Percentiles rank a stretch among this genome's conserved stretches.
These are phyloP conservation scores for Carterocephalus palaemon DNA, from an alignment of 2,888 invertebrate genomes.

Conservation along the genomic window DNA sequence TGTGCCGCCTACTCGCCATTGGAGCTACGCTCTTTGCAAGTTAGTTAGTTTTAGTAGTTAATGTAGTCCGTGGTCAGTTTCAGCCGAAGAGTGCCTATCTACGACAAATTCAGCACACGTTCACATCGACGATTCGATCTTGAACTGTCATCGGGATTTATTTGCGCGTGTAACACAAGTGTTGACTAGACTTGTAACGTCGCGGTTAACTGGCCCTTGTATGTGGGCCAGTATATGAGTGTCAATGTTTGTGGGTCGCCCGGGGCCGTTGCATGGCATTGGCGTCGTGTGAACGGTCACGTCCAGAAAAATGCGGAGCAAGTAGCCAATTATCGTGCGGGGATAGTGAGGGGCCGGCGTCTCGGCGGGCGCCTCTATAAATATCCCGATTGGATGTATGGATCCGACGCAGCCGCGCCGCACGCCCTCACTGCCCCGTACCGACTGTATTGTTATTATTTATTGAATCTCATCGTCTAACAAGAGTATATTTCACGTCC, in stretches of 20 bases:
- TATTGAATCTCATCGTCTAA: too few relatives aligned
- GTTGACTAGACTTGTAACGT: constrained; percentile 26
- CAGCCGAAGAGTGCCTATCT: not conserved
- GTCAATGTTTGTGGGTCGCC: constrained; percentile 73
- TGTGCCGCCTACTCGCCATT: not conserved
- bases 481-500: too few relatives aligned
- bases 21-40: constrained; percentile 6
- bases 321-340: constrained; percentile 73
- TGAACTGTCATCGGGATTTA: constrained; percentile 42
- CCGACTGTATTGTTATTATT: too few relatives aligned
- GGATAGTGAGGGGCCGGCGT: constrained; percentile 68
- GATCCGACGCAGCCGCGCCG: constrained; percentile 45
- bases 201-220: constrained; percentile 36
- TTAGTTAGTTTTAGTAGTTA: too few relatives aligned
- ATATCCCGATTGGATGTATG: constrained; percentile 47
- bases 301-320: constrained; percentile 70
- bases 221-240: constrained; percentile 67
- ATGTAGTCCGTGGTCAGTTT: constrained; percentile 12
- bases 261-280: constrained; percentile 59
- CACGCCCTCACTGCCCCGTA: constrained; percentile 51
- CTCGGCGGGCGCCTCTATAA: constrained; percentile 73
- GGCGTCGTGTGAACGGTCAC: constrained; percentile 62
- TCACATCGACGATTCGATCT: too few relatives aligned
- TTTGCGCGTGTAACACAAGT: constrained; percentile 38
- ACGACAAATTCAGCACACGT: too few relatives aligned